Evolutionary conservation across 2,797 vertebrate species (phyloP), one percentile per base, ranked within the genome.

Genomic region (Acanthurus lineatus): DNA sequence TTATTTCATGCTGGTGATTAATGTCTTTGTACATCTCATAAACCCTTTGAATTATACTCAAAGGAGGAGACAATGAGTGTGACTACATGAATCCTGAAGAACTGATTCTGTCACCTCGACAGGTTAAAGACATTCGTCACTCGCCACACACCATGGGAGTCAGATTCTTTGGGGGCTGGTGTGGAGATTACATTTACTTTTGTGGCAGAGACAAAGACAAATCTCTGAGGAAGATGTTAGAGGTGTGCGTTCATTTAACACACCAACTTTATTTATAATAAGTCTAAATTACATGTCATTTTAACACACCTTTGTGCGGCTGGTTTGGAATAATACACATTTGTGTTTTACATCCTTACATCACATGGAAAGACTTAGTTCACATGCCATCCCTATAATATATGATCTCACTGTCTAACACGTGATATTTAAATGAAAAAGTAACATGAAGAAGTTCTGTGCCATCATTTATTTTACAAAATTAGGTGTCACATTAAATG

Each of bases 91-190:
- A 74, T 80, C 38, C 51, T 0, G 11, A 58, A 42, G 61, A 80
- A 78, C 63, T 80, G 77, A 83, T 62, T 83, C 59, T 59, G 84
- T 84, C 88, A 69, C 60, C 59, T 78, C 17, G 2, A 58, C 85
- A 85, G 79, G 81, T 87, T 79, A 47, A 77, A 76, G 76, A 69
- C 80, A 78, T 88, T 77, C 64, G 81, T 89, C 89, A 82, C 73
- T 52, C 11, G 12, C 71, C 44, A 40, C 79, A 35, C 16, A 2
- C 28, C 1, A 44, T 16, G 53, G 52, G 69, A 87, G 86, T 83
- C 65, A 25, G 28, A 75, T 79, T 86, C 61, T 65, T 65, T 35
- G 38, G 61, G 75, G 42, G 78, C 59, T 2, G 53, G 62, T 73
- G 57, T 58, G 51, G 28, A 76, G 78, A 22, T 80, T 69, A 58